These are phyloP conservation scores for Megaceryle alcyon DNA, from an alignment of 2,797 vertebrate genomes.

Conservation along the genomic window DNA sequence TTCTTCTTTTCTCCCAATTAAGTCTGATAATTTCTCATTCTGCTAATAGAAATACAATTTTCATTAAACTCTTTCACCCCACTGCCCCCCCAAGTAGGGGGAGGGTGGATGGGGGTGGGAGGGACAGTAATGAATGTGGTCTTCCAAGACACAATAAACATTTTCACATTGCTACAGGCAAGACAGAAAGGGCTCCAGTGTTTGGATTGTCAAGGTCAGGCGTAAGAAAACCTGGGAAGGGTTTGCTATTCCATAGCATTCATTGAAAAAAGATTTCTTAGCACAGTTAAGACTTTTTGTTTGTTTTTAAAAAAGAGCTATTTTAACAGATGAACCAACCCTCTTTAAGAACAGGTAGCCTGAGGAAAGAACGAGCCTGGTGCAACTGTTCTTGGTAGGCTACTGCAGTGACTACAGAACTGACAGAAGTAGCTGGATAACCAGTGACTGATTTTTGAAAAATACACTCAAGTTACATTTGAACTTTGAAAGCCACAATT, in stretches of 20 bases:
- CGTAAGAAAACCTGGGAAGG: neutral
- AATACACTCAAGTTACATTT: neutral
- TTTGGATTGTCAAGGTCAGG: conserved; percentile 52
- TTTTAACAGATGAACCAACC: neutral
- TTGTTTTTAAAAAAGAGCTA: neutral
- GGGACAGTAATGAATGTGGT: conserved; percentile 41
- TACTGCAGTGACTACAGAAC: neutral
- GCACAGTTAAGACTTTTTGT: neutral
- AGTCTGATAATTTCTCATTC: conserved; percentile 69
- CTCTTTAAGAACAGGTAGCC: neutral
- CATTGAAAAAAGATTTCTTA: neutral
- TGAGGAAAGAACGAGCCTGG: neutral
- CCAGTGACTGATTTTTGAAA: neutral
- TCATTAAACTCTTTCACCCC: conserved; percentile 66
- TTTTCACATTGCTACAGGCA: conserved; percentile 57
- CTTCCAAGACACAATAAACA: conserved; percentile 57
- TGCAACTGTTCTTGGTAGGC: neutral
- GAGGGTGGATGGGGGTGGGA: neutral
- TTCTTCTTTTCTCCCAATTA: conserved; percentile 68
- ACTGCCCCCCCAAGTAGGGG: neutral
- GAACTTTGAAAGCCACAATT: neutral
- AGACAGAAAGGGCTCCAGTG: conserved; percentile 29
- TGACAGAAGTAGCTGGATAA: neutral
- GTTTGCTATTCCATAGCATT: neutral
- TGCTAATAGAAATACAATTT: conserved; percentile 72